Percentiles rank a stretch among this genome's conserved stretches.
These are phyloP conservation scores for Tretioscincus oriximinensis DNA, from an alignment of 2,113 vertebrate genomes.

Conservation along the genomic window DNA sequence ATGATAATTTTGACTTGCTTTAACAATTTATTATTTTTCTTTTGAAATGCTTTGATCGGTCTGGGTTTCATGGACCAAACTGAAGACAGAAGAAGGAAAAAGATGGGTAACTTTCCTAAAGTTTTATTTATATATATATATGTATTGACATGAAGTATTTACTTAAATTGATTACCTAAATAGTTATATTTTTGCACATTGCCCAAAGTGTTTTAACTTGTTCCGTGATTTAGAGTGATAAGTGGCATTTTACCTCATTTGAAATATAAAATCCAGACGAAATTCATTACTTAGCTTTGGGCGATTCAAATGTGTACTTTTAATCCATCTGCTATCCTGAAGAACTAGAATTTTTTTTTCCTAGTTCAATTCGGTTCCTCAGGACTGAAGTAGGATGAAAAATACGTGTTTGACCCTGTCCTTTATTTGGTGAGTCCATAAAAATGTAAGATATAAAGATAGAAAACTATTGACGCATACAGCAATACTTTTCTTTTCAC, in stretches of 20 bases:
- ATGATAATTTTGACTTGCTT: constrained; percentile 6
- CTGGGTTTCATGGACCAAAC: constrained; percentile 49
- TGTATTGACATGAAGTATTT: background rate
- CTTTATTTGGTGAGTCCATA: too few species aligned
- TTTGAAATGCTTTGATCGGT: constrained; percentile 45
- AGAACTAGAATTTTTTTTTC: too few species aligned
- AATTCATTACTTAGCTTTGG: background rate
- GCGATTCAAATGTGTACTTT: too few species aligned
- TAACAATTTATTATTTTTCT: constrained; percentile 6
- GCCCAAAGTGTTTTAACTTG: background rate
- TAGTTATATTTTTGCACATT: too few species aligned
- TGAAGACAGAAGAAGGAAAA: constrained; percentile 82
- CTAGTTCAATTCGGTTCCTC: too few species aligned
- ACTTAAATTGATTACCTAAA: too few species aligned
- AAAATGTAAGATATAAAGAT: background rate
- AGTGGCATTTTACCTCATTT: constrained; percentile 7
- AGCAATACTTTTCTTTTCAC: constrained; percentile 3
- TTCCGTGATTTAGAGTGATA: constrained; percentile 29
- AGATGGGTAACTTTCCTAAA: constrained; percentile 80
- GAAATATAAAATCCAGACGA: constrained; percentile 9
- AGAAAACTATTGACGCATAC: constrained; percentile 19
- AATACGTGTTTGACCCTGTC: too few species aligned
- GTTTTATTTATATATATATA: constrained; percentile 25
- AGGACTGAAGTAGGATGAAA: too few species aligned
- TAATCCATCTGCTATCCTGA: too few species aligned